Percentiles rank a stretch among this genome's conserved stretches.
phyloP scores from a whole-genome alignment of 2,113 vertebrate species.

The Lucifuga dentata region DNA sequence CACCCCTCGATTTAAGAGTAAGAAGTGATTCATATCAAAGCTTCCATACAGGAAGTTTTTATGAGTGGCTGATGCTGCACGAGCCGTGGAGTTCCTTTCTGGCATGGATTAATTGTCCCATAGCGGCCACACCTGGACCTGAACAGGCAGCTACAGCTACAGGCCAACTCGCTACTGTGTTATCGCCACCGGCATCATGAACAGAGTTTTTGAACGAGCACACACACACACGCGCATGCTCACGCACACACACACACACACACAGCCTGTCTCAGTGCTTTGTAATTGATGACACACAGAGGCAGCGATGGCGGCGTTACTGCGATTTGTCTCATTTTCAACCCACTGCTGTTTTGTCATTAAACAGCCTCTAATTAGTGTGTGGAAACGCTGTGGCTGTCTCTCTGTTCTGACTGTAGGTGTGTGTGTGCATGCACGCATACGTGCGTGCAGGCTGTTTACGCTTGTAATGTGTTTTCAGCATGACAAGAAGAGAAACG shows the following conservation, averaged over 20 bases:
- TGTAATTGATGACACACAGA: conserved; percentile 29
- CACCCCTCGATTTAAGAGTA: too few species aligned
- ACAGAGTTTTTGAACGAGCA: conserved; percentile 4
- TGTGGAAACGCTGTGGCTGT: conserved; percentile 35
- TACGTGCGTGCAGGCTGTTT: not conserved
- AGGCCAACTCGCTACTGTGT: conserved; percentile 16
- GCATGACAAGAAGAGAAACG: not conserved
- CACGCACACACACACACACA: not conserved
- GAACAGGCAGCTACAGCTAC: conserved; percentile 28
- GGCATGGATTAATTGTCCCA: conserved; percentile 15
- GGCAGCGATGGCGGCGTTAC: conserved; percentile 1
- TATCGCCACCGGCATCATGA: conserved; percentile 19
- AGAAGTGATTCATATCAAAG: too few species aligned
- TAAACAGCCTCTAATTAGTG: conserved; percentile 41
- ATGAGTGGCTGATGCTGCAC: not conserved
- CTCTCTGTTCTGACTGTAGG: conserved; percentile 18
- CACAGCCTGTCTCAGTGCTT: not conserved
- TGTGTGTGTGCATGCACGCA: not conserved
- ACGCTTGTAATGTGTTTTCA: not conserved
- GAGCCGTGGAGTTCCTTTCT: not conserved
- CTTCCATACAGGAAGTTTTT: not conserved
- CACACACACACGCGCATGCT: not conserved
- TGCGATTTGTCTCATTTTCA: conserved; percentile 40
- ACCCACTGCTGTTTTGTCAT: conserved; percentile 20
- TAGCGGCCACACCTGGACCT: conserved; percentile 24